These are phyloP conservation scores for Halyomorpha halys DNA, from an alignment of 1,140 invertebrate genomes.

Conservation along the genomic window DNA sequence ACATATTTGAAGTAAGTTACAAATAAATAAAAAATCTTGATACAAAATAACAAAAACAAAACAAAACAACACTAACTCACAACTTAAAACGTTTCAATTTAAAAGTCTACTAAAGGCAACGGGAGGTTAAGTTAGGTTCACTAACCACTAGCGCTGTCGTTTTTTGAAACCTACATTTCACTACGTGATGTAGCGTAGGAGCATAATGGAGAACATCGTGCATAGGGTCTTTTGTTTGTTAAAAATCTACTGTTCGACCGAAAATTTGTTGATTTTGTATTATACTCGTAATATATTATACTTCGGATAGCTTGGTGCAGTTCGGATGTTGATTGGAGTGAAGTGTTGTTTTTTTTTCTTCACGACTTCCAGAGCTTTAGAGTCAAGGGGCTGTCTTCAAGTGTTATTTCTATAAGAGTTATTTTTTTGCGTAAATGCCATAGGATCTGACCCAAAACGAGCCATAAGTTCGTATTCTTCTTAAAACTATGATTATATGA, in stretches of 20 bases:
- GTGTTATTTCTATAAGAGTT: too few relatives aligned
- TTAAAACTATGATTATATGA: too few relatives aligned
- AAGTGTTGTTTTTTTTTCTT: too few relatives aligned
- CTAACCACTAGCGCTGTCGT: slow-evolving; percentile 5
- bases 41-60: neutral
- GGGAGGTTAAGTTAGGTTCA: slow-evolving; percentile 1
- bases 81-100: neutral
- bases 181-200: neutral
- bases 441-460: too few relatives aligned
- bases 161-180: slow-evolving; percentile 6
- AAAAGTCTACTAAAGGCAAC: neutral
- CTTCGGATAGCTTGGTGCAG: too few relatives aligned
- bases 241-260: neutral
- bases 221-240: neutral
- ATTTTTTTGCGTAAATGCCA: too few relatives aligned
- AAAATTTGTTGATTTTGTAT: too few relatives aligned
- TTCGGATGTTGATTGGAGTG: too few relatives aligned
- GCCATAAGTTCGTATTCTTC: too few relatives aligned
- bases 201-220: slow-evolving; percentile 6
- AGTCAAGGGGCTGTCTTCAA: too few relatives aligned
- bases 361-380: too few relatives aligned
- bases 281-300: too few relatives aligned
- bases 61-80: neutral
- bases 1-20: neutral
- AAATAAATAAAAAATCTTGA: neutral